Base-by-base conservation (phyloP, 92 coral and sea anemone genomes). In the Ricordea florida region DNA sequence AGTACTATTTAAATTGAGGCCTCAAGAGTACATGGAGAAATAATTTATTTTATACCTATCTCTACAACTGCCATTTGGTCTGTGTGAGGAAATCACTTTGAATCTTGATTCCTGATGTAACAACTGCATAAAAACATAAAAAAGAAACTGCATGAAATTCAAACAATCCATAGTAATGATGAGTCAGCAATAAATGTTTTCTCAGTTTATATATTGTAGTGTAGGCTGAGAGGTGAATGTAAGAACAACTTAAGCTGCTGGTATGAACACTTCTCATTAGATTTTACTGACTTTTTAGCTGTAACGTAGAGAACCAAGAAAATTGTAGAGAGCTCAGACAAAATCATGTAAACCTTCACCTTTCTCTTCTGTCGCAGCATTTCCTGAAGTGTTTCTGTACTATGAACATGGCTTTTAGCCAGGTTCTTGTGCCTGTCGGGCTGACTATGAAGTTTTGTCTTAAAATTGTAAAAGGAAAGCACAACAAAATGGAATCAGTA, bases 91-190 rank as follows among this genome's bases (percentile, higher is more conserved):
- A 58, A 94, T 62, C 13, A 94, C 84, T 69, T 87, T 86, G 68
- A 92, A 94, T 52, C 98, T 89, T 24, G 98, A 89, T 46, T 89
- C 92, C 62, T 93, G 97, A 53, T 86, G 82, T 38, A 72, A 47
- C 59, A 62, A 80, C 98, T 94, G 28, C 10, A 45, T 23, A 7
- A 57, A n/a, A 15, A 43, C 11, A 55, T n/a, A 46, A 32, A 4
- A 49, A 2, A 46, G 24, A 23, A 47, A 29, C 16, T 31, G 42
- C 18, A 57, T 27, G 23, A 20, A 27, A 29, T 55, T 55, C 13
- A 2, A 4, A 25, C 8, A 15, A 58, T n/a, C n/a, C 37, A 56
- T 56, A 10, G 18, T 9, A 57, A 33, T 57, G 14, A 51, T n/a
- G n/a, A n/a, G n/a, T n/a, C n/a, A n/a, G 44, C 23, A 11, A 10